phyloP scores from a whole-genome alignment of 1,140 invertebrate species.

The Drosophila obscura region DNA sequence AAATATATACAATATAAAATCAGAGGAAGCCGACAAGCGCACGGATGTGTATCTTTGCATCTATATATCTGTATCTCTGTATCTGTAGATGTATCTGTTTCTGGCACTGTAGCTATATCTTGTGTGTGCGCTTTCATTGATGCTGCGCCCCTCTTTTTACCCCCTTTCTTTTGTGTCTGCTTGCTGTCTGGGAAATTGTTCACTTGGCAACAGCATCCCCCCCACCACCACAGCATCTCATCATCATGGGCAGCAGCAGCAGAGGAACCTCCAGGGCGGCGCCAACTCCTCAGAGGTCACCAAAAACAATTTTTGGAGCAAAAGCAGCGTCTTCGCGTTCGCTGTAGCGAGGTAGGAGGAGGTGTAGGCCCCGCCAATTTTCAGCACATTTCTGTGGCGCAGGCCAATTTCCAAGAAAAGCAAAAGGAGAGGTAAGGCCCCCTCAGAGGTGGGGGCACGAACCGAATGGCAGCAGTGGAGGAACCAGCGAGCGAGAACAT shows the following conservation, averaged over 20 bases:
- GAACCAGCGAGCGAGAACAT: slow-evolving; percentile 51
- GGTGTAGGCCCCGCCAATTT: slow-evolving; percentile 23
- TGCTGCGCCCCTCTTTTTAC: slow-evolving; percentile 33
- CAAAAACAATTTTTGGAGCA: neutral
- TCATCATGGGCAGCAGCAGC: slow-evolving; percentile 18
- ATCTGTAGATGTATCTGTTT: slow-evolving; percentile 27
- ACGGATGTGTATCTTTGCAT: slow-evolving; percentile 38
- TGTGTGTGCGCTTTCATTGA: slow-evolving; percentile 65
- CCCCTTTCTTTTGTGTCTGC: slow-evolving; percentile 61
- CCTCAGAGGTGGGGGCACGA: slow-evolving; percentile 19
- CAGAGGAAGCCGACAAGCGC: slow-evolving; percentile 37
- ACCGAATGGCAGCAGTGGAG: slow-evolving; percentile 10
- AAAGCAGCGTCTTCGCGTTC: neutral
- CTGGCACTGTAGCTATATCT: slow-evolving; percentile 31
- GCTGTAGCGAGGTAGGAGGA: neutral
- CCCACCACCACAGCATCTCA: slow-evolving; percentile 28
- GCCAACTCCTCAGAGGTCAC: slow-evolving; percentile 23
- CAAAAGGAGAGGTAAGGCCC: slow-evolving; percentile 37
- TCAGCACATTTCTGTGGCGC: slow-evolving; percentile 38
- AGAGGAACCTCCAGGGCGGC: slow-evolving; percentile 31
- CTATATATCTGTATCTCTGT: slow-evolving; percentile 33
- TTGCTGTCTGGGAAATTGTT: slow-evolving; percentile 67
- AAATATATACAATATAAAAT: slow-evolving; percentile 20
- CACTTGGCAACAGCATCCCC: slow-evolving; percentile 65
- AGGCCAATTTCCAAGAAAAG: slow-evolving; percentile 34